Percentiles rank a stretch among this genome's conserved stretches.
Evolutionary conservation across 2,888 invertebrate species (phyloP).

Genomic region (Pelosia muscerda): DNA sequence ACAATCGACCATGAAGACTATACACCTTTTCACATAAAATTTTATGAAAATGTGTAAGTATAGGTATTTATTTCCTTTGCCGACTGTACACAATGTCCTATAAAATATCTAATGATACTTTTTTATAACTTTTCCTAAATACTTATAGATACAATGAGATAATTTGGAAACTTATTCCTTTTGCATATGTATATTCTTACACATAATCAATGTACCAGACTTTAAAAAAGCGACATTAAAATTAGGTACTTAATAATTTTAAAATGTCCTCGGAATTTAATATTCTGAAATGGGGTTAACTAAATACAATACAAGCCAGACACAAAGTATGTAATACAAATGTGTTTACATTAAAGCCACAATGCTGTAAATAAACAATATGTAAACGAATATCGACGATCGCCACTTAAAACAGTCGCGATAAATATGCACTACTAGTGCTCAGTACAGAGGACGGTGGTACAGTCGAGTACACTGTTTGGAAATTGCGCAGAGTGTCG

Average conservation of each 20-base stretch:
- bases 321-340: slow-evolving; percentile 24
- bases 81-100: too few species aligned
- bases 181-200: too few species aligned
- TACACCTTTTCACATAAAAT: too few species aligned
- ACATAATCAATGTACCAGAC: too few species aligned
- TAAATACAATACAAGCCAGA: slow-evolving; percentile 12
- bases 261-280: neutral
- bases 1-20: too few species aligned
- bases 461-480: slow-evolving; percentile 49
- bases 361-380: slow-evolving; percentile 40
- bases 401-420: slow-evolving; percentile 44
- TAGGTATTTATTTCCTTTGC: too few species aligned
- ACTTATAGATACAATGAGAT: too few species aligned
- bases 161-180: too few species aligned
- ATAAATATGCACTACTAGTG: slow-evolving; percentile 47
- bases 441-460: slow-evolving; percentile 47
- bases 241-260: neutral
- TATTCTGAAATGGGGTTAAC: neutral
- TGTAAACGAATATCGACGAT: slow-evolving; percentile 40
- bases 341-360: slow-evolving; percentile 39
- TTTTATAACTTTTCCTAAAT: neutral
- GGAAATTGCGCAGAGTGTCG: slow-evolving; percentile 77
- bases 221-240: neutral
- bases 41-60: too few species aligned
- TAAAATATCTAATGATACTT: neutral